phyloP scores from a whole-genome alignment of 2,113 vertebrate species.

The Strix aluco region DNA sequence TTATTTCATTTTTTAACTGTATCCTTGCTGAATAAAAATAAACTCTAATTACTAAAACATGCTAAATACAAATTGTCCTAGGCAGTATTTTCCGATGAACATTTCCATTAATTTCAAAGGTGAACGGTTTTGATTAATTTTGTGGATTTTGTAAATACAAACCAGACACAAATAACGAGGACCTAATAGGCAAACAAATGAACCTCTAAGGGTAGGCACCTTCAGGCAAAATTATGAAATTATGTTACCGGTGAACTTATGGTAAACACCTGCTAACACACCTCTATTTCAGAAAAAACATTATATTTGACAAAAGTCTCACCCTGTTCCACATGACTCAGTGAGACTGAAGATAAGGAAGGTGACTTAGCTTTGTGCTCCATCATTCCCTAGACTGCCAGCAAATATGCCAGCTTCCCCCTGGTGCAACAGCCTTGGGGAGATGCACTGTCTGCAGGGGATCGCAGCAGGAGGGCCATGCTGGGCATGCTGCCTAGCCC shows the following conservation, averaged over 20 bases:
- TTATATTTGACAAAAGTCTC: not conserved
- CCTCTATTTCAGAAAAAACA: not conserved
- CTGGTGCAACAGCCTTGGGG: fast-evolving
- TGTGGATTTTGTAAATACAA: not conserved
- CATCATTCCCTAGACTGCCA: not conserved
- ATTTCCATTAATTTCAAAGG: not conserved
- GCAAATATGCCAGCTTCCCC: fast-evolving
- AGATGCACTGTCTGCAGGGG: not conserved
- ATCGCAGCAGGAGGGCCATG: fast-evolving
- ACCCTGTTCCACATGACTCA: fast-evolving
- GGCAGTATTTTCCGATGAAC: not conserved
- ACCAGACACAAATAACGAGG: not conserved
- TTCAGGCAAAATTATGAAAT: not conserved
- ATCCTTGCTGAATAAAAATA: not conserved
- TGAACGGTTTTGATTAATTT: not conserved
- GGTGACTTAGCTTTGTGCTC: not conserved
- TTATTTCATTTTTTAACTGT: not conserved
- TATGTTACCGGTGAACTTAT: not conserved
- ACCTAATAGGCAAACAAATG: not conserved
- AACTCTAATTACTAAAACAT: not conserved
- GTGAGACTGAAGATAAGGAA: fast-evolving
- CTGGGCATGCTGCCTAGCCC: not conserved
- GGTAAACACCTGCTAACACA: not conserved
- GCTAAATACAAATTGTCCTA: not conserved
- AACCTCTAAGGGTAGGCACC: not conserved